A percentile compares a stretch with the other conserved stretches of the same genome.
Evolutionary conservation across 2,888 invertebrate genomes (phyloP).

Genomic region (Agrotis segetum): DNA sequence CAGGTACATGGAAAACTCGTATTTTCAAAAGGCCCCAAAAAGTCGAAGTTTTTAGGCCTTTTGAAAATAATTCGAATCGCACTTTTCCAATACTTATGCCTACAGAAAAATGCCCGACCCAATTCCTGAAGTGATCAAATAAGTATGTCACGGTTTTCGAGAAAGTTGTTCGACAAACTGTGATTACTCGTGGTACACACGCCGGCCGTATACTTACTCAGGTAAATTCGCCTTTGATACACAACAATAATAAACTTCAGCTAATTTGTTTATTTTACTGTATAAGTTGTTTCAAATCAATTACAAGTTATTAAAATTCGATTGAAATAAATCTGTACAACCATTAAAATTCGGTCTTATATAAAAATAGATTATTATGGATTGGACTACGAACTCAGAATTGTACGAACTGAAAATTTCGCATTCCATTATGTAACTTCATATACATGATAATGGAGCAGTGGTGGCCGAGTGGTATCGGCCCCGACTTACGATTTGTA

Average conservation of each 20-base stretch:
- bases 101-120: slow-evolving; percentile 7
- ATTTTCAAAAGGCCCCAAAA: no score
- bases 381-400: no score
- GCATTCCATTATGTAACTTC: no score
- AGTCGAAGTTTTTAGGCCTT: no score
- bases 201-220: slow-evolving; percentile 1
- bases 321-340: no score
- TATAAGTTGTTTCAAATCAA: not conserved
- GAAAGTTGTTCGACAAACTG: slow-evolving; percentile 47
- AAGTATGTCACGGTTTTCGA: slow-evolving; percentile 30
- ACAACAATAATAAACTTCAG: slow-evolving; percentile 11
- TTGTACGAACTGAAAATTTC: no score
- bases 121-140: slow-evolving; percentile 33
- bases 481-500: no score
- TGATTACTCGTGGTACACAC: slow-evolving; percentile 18
- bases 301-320: no score
- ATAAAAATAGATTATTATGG: no score
- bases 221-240: slow-evolving; percentile 30
- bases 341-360: no score
- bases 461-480: no score
- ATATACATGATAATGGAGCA: no score
- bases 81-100: slow-evolving; percentile 2
- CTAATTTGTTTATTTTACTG: not conserved
- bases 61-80: not conserved
- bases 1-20: not conserved